phyloP scores from a whole-genome alignment of 1,140 invertebrate genomes.

The Mesaphorura yosii region DNA sequence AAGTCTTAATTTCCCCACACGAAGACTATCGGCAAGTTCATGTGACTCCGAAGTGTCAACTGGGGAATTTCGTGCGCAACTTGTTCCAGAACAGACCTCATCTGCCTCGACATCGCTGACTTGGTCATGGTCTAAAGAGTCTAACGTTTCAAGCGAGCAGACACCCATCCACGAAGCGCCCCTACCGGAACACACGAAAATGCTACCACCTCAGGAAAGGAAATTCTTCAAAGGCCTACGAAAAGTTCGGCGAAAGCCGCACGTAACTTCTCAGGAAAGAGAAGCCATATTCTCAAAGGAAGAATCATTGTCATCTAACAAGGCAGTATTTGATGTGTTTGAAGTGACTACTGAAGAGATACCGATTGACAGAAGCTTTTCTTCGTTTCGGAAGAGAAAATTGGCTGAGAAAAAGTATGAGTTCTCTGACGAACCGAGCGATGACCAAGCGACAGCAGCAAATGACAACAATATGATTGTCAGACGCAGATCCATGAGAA shows the following conservation, averaged over 20 bases:
- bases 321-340: slow-evolving; percentile 11
- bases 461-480: too few species aligned
- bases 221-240: slow-evolving; percentile 28
- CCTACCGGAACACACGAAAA: slow-evolving; percentile 3
- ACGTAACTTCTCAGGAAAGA: too few species aligned
- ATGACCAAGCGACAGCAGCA: too few species aligned
- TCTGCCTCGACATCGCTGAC: too few species aligned
- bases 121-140: too few species aligned
- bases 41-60: slow-evolving; percentile 11
- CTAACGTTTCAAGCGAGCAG: too few species aligned
- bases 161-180: neutral
- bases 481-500: too few species aligned
- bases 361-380: slow-evolving; percentile 59
- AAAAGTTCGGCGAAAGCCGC: too few species aligned
- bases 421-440: slow-evolving; percentile 73
- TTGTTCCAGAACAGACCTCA: neutral
- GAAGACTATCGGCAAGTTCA: slow-evolving; percentile 20
- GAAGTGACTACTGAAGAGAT: slow-evolving; percentile 16
- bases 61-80: too few species aligned
- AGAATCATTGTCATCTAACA: neutral
- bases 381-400: slow-evolving; percentile 58
- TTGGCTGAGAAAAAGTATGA: slow-evolving; percentile 85
- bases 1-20: neutral
- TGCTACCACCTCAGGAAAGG: slow-evolving; percentile 21
- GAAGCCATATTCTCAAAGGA: neutral